Percentiles rank a stretch among this genome's conserved stretches.
Evolutionary conservation across 1,140 invertebrate genomes (phyloP).

Genomic region (Ips typographus): DNA sequence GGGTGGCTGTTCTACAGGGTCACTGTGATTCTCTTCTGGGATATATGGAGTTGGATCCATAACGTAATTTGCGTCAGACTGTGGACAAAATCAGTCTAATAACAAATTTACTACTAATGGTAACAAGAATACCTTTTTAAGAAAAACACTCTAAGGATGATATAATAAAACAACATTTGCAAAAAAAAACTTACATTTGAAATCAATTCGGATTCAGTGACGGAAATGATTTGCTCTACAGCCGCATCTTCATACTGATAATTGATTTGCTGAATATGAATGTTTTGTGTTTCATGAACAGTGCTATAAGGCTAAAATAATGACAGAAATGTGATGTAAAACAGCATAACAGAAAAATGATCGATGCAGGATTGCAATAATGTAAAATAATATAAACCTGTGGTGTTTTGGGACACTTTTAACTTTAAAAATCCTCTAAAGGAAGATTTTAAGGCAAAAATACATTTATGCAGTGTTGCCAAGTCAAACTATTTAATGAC

Average conservation of each 20-base stretch:
- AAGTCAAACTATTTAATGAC: no score
- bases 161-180: constrained; percentile 4
- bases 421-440: no score
- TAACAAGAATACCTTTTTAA: background rate
- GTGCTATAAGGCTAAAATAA: constrained; percentile 32
- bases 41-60: constrained; percentile 10
- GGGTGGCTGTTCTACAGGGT: no score
- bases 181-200: constrained; percentile 25
- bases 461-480: no score
- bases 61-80: background rate
- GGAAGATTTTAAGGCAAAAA: no score
- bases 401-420: no score
- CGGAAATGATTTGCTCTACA: constrained; percentile 16
- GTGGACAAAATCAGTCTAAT: background rate
- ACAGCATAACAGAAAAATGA: constrained; percentile 1
- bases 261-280: constrained; percentile 26
- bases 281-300: constrained; percentile 26
- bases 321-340: constrained; percentile 3
- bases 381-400: no score
- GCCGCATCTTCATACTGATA: constrained; percentile 31
- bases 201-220: constrained; percentile 16
- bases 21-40: background rate
- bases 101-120: background rate
- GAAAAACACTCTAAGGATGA: background rate
- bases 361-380: no score